Conservation (phyloP, 2,888 invertebrate genomes). For the Caenorhabditis sinica region DNA sequence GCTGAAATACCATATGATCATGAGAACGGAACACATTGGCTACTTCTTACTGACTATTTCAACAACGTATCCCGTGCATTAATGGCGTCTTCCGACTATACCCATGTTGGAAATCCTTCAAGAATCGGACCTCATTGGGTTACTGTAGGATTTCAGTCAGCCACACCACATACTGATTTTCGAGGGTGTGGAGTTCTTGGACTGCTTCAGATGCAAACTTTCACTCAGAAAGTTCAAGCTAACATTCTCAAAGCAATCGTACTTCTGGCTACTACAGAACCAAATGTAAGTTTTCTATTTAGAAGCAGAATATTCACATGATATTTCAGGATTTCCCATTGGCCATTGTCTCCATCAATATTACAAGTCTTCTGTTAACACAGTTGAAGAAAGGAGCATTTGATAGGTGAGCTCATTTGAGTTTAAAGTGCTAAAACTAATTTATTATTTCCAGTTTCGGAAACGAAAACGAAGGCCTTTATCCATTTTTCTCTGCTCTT, state of each 20-base stretch:
- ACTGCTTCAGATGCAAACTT: constrained; percentile 70
- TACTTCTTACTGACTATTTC: constrained; percentile 65
- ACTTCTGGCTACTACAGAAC: constrained; percentile 64
- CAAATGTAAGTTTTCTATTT: constrained; percentile 53
- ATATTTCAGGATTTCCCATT: constrained; percentile 71
- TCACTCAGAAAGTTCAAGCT: constrained; percentile 43
- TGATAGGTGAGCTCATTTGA: constrained; percentile 53
- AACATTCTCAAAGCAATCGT: constrained; percentile 63
- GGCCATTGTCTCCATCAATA: constrained; percentile 73
- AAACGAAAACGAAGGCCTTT: constrained; percentile 55
- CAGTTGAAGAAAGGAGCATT: constrained; percentile 62
- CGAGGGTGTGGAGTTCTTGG: constrained; percentile 70
- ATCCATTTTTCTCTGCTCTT: constrained; percentile 44
- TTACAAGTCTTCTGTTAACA: constrained; percentile 64
- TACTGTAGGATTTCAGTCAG: constrained; percentile 71
- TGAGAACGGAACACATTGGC: constrained; percentile 67
- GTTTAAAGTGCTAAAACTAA: not conserved
- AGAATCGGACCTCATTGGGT: constrained; percentile 70
- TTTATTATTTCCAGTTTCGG: constrained; percentile 41
- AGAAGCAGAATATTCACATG: not conserved
- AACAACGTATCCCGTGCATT: constrained; percentile 27
- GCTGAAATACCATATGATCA: constrained; percentile 44
- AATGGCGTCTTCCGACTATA: constrained; percentile 36
- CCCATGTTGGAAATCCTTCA: constrained; percentile 16
- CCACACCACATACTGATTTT: constrained; percentile 73